Evolutionary conservation across 92 coral and sea anemone genomes (phyloP).

Genomic region (Virgularia gustaviana): DNA sequence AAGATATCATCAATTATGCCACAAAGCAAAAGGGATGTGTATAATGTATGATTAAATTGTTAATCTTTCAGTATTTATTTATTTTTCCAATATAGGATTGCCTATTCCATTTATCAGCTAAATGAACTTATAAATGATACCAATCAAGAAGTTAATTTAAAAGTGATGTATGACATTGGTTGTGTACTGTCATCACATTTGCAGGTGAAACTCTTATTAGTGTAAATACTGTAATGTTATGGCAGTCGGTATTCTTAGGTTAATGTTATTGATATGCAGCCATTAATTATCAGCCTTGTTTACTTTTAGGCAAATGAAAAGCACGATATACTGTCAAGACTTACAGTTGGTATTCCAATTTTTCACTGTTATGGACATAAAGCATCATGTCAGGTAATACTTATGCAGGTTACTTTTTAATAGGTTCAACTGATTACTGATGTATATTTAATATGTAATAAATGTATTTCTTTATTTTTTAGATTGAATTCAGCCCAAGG

Average conservation of each 20-base stretch:
- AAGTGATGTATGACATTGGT: conserved; percentile 16
- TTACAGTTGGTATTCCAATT: conserved; percentile 4
- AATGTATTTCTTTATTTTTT: not conserved
- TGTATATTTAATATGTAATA: not conserved
- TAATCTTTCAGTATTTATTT: no score
- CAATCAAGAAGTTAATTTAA: not conserved
- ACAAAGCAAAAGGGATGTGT: no score
- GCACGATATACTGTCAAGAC: not conserved
- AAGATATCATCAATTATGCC: no score
- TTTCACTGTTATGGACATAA: conserved; percentile 22
- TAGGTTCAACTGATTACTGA: not conserved
- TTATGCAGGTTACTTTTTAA: not conserved
- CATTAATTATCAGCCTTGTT: not conserved
- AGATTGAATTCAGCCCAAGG: conserved; percentile 62
- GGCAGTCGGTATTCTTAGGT: no score
- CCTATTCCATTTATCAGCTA: not conserved
- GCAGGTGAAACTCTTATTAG: no score
- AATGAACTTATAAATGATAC: not conserved
- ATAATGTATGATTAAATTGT: no score
- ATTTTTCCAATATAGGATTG: not conserved
- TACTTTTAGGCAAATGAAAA: not conserved
- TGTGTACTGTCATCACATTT: conserved; percentile 8
- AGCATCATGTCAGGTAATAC: conserved; percentile 15
- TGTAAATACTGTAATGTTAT: no score
- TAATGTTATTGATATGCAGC: not conserved